These are phyloP conservation scores for Numenius arquata DNA, from an alignment of 2,113 vertebrate genomes.

Conservation along the genomic window DNA sequence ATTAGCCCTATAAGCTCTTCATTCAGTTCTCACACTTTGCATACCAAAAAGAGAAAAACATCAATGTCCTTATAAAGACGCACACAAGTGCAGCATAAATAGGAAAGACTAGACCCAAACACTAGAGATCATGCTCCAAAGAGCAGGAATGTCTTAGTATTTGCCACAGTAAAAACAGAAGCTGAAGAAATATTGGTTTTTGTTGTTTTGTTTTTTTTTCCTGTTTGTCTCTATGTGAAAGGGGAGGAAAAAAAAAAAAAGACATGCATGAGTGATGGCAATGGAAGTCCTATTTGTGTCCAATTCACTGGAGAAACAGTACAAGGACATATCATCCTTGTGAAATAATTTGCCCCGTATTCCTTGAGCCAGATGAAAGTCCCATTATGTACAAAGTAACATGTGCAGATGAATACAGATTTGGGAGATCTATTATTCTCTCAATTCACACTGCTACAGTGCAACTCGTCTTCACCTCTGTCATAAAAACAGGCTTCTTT, in stretches of 20 bases:
- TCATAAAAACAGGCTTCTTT: not conserved
- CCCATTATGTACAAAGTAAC: conserved; percentile 19
- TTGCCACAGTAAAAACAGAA: not conserved
- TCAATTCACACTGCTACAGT: not conserved
- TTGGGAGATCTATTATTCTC: not conserved
- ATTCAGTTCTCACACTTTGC: not conserved
- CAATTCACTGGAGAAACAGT: conserved; percentile 10
- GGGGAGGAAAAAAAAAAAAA: not conserved
- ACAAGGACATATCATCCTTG: conserved; percentile 44
- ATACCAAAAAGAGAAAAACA: not conserved
- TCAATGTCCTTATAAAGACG: not conserved
- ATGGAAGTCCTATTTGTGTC: conserved; percentile 15
- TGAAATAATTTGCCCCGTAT: conserved; percentile 25
- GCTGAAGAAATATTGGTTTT: not conserved
- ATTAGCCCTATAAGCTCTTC: not conserved
- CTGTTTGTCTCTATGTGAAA: not conserved
- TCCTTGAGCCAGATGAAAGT: conserved; percentile 33
- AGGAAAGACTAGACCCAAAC: not conserved
- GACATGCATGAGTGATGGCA: conserved; percentile 20
- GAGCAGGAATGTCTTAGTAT: not conserved
- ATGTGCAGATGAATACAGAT: conserved; percentile 25
- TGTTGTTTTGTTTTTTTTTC: not conserved
- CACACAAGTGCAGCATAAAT: not conserved
- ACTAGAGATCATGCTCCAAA: not conserved
- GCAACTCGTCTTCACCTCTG: not conserved